Evolutionary conservation across 2,888 invertebrate genomes (phyloP).

Genomic region (Andricus curvator): DNA sequence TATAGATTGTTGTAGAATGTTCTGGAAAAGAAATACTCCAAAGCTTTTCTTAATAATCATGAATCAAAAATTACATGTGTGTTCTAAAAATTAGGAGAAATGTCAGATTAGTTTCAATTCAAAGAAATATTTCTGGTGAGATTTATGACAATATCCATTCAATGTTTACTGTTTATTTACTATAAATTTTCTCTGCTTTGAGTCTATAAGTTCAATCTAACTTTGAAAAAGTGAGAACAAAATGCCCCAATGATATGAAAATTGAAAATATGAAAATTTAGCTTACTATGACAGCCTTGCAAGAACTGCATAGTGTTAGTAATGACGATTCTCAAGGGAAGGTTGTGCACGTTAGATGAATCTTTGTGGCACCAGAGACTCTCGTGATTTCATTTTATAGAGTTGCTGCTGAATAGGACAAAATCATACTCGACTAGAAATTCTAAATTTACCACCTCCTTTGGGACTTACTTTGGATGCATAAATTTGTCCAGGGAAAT

Average conservation of each 20-base stretch:
- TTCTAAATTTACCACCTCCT: background rate
- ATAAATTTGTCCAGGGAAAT: background rate
- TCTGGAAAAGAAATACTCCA: too few relatives aligned
- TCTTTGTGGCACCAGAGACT: background rate
- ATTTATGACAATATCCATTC: too few relatives aligned
- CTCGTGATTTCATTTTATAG: background rate
- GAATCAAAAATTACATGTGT: too few relatives aligned
- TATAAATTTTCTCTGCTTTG: background rate
- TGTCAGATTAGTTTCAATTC: too few relatives aligned
- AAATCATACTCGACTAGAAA: background rate
- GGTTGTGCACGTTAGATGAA: background rate
- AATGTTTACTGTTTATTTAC: background rate
- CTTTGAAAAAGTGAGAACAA: background rate
- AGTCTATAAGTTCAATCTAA: background rate
- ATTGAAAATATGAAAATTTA: background rate
- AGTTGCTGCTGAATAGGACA: background rate
- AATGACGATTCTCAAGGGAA: background rate
- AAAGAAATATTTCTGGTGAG: too few relatives aligned
- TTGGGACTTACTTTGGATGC: background rate
- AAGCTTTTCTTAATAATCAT: too few relatives aligned
- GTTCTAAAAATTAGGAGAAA: too few relatives aligned
- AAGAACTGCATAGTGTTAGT: background rate
- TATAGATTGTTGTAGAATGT: too few relatives aligned
- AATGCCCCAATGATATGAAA: background rate
- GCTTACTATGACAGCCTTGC: background rate